A percentile compares a stretch with the other conserved stretches of the same genome.
Evolutionary conservation across 2,113 vertebrate genomes (phyloP).

Genomic region (Microcebus murinus): DNA sequence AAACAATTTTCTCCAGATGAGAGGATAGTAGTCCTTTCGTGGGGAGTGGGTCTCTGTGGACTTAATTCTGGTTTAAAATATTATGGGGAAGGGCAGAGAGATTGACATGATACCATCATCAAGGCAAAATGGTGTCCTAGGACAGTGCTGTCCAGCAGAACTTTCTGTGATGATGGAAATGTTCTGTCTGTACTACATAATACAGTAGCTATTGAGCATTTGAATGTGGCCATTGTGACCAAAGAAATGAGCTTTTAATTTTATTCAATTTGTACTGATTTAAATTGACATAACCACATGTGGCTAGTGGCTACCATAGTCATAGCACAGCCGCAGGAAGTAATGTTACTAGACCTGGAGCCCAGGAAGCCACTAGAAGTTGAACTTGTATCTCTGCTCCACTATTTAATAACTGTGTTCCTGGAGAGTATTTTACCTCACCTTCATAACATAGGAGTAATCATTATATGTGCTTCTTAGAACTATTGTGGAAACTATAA

Average conservation of each 20-base stretch:
- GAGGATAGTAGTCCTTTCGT: constrained; percentile 9
- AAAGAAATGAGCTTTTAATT: not conserved
- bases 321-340: not conserved
- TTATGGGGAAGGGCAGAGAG: not conserved
- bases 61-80: not conserved
- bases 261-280: not conserved
- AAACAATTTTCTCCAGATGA: constrained; percentile 68
- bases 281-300: not conserved
- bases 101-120: not conserved
- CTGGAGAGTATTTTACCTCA: not conserved
- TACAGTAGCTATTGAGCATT: not conserved
- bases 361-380: not conserved
- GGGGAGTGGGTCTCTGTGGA: not conserved
- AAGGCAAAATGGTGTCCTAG: not conserved
- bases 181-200: not conserved
- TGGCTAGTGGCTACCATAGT: not conserved
- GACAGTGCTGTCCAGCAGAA: not conserved
- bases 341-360: not conserved
- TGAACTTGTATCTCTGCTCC: not conserved
- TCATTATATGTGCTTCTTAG: not conserved
- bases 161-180: not conserved
- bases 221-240: not conserved
- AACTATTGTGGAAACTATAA: not conserved
- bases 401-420: not conserved
- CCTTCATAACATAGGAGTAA: not conserved